phyloP scores from a whole-genome alignment of 53 echinoderm and acorn worm species.

The Actinopyga echinites region DNA sequence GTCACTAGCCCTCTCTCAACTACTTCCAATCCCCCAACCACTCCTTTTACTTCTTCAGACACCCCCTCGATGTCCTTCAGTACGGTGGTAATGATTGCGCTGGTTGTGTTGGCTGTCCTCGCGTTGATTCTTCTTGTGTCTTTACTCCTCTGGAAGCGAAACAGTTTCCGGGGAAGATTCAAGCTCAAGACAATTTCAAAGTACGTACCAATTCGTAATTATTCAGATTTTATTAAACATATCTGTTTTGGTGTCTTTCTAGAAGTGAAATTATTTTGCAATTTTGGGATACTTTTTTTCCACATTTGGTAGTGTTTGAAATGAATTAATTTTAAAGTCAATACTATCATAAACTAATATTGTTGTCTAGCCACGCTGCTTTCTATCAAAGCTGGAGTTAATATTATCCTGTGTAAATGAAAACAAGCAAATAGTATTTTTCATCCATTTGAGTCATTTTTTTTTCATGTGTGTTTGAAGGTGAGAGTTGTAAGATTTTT shows the following conservation, averaged over 20 bases:
- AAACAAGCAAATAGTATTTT: too few relatives aligned
- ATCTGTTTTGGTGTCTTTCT: background rate
- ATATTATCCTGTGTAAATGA: too few relatives aligned
- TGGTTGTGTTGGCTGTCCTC: background rate
- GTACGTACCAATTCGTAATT: background rate
- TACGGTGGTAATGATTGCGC: background rate
- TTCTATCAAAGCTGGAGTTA: too few relatives aligned
- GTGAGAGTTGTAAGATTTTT: too few relatives aligned
- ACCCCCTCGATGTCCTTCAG: background rate
- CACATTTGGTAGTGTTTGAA: too few relatives aligned
- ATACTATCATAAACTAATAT: too few relatives aligned
- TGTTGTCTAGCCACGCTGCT: too few relatives aligned
- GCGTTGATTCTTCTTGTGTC: background rate
- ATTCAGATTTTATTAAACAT: background rate
- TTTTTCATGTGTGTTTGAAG: too few relatives aligned
- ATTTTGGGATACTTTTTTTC: too few relatives aligned
- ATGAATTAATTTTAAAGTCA: too few relatives aligned
- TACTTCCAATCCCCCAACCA: background rate
- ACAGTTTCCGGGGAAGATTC: background rate
- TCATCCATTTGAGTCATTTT: too few relatives aligned
- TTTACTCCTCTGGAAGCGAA: slow-evolving; percentile 5
- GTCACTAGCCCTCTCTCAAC: background rate
- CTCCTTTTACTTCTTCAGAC: background rate
- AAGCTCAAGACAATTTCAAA: background rate
- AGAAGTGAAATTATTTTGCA: too few relatives aligned